Base-by-base conservation (phyloP, 2,888 invertebrate genomes). In the Metopia argyrocephala region DNA sequence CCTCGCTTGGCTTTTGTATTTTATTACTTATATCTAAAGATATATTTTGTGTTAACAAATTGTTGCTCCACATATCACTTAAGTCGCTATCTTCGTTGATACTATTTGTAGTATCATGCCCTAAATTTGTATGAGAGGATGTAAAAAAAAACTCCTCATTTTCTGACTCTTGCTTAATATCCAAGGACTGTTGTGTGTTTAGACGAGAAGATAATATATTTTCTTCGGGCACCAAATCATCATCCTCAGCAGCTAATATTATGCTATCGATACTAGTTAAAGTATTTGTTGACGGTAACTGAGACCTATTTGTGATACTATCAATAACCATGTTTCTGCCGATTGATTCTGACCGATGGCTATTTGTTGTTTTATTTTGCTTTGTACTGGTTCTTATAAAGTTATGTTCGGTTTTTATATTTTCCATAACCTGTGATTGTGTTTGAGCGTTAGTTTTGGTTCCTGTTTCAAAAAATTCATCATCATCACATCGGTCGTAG, bases 221-320 rank as follows among this genome's bases (percentile, higher is more conserved):
- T 20, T 76, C 21, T 23, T 54, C 46, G 3, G 80, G 76, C 15
- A 80, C 80, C n/a, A 80, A 62, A 62, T 79, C 76, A 50, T 79
- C 70, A 25, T 64, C 68, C 21, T 70, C 61, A 3, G n/a, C 3
- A 27, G 27, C n/a, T 2, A 9, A 18, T 62, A 52, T 20, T 31
- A n/a, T 18, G 25, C 5, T 5, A 46, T 27, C 31, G 20, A 23
- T 21, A 2, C 1, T 28, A 64, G n/a, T n/a, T n/a, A n/a, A n/a
- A n/a, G n/a, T n/a, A 38, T 38, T 38, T 2, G 38, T 38, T 2
- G 0, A 1, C 15, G 9, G 38, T 15, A 4, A 0, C 15, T 38
- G 38, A 9, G 15, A 38, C 12, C 38, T 38, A 2, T 38, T 38
- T 12, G 2, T 15, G 15, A 3, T 38, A 12, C 12, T 38, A 3